Evolutionary conservation across 2,797 vertebrate species (phyloP).

Genomic region (Gastrophryne carolinensis): DNA sequence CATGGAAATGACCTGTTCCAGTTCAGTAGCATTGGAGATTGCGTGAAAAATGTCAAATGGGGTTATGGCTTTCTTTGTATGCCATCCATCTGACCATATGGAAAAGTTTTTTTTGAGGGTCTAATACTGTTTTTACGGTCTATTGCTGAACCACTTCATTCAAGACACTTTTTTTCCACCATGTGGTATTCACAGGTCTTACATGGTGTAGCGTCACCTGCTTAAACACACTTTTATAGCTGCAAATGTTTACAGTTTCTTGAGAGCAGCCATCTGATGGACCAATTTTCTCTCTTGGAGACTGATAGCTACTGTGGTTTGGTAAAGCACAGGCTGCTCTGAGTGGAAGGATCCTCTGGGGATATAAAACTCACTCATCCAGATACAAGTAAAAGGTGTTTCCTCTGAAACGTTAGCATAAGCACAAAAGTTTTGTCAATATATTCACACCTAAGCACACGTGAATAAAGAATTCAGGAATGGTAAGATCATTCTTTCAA

Average conservation of each 20-base stretch:
- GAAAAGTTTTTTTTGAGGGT: not conserved
- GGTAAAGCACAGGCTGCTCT: not conserved
- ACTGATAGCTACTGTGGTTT: slow-evolving; percentile 32
- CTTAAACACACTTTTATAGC: slow-evolving; percentile 14
- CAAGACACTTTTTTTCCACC: not conserved
- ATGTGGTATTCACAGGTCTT: slow-evolving; percentile 1
- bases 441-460: slow-evolving; percentile 45
- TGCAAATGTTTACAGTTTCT: slow-evolving; percentile 31
- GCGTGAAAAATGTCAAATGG: slow-evolving; percentile 29
- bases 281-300: not conserved
- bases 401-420: slow-evolving; percentile 22
- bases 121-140: not conserved
- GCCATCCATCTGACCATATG: slow-evolving; percentile 3
- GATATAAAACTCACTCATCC: slow-evolving; percentile 41
- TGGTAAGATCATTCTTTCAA: slow-evolving; percentile 24
- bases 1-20: slow-evolving; percentile 17
- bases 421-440: slow-evolving; percentile 16
- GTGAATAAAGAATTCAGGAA: slow-evolving; percentile 22
- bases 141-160: not conserved
- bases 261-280: not conserved
- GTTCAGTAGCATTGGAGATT: slow-evolving; percentile 18
- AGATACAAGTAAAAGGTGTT: slow-evolving; percentile 25
- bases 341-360: slow-evolving; percentile 13
- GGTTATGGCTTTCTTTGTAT: not conserved
- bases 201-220: slow-evolving; percentile 21